Base-by-base conservation (phyloP, 1,140 invertebrate genomes). In the Mya arenaria region DNA sequence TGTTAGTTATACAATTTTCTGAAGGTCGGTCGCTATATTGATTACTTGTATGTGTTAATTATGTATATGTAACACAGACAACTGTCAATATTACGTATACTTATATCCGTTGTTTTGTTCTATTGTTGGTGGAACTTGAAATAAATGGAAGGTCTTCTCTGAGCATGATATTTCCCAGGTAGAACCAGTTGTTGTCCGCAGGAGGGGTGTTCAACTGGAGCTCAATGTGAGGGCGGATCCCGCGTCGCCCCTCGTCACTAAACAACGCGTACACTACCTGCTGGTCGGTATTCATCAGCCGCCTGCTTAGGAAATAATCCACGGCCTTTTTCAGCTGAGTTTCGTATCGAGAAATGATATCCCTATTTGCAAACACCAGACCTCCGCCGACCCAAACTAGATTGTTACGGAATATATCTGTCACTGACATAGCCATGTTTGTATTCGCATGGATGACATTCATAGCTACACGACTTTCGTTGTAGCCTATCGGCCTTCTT, bases 381-480 rank as follows among this genome's bases (percentile, higher is more conserved):
- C 71, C 71, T 55, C 69, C 80, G 15, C 71, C 60, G n/a, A 82
- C 28, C 60, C 58, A 82, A 0, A 77, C 60, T 4, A 81, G 32
- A 69, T 85, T 88, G 19, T 55, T 37, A 10, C 68, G 55, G 36
- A 88, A 81, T 32, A 88, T 84, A 8, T 44, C 73, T 13, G 69
- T 28, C 10, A 72, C 60, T 13, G 66, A 55, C n/a, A 56, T 41
- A 15, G 37, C 44, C 15, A 74, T 65, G 25, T 36, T 44, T 41
- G 48, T 15, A 15, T 65, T 41, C 4, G 37, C 34, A 19, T 68
- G 5, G 0, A 88, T 36, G 37, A 69, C 55, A 44, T 82, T 88
- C 19, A 86, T 52, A 25, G 87, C 80, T 25, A 88, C 44, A 66
- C 66, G 85, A 10, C 28, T 66, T 19, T 82, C 62, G 60, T 88